Percentiles rank a stretch among this genome's conserved stretches.
Evolutionary conservation across 2,888 invertebrate species (phyloP).

Genomic region (Dicyrtomina minuta): DNA sequence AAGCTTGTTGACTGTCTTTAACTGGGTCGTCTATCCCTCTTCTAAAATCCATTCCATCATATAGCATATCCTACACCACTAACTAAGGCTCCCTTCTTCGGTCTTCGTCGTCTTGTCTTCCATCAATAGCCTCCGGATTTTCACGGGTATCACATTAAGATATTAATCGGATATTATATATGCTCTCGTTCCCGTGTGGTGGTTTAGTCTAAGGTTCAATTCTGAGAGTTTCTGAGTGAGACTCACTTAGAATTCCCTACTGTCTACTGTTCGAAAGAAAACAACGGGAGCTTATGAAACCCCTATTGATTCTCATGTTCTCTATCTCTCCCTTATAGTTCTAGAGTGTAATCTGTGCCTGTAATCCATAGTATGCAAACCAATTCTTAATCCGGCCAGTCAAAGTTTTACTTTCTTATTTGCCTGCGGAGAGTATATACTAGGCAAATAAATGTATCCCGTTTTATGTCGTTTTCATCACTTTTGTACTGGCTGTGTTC

Average conservation of each 20-base stretch:
- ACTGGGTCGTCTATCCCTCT: conserved; percentile 1
- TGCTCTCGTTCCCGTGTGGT: not conserved
- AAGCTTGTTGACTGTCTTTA: not conserved
- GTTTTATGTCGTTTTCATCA: too few relatives aligned
- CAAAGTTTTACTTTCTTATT: too few relatives aligned
- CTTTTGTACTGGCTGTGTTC: too few relatives aligned
- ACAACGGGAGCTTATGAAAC: not conserved
- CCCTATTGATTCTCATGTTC: not conserved
- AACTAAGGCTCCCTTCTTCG: conserved; percentile 9
- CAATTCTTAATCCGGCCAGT: too few relatives aligned
- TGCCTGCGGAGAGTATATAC: too few relatives aligned
- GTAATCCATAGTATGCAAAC: too few relatives aligned
- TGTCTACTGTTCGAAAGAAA: not conserved
- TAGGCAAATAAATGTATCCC: too few relatives aligned
- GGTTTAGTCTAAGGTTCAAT: conserved; percentile 2
- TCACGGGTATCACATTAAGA: not conserved
- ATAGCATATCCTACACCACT: too few relatives aligned
- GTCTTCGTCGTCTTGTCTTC: not conserved
- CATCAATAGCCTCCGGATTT: conserved; percentile 18
- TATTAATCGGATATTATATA: conserved; percentile 7
- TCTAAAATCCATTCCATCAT: not conserved
- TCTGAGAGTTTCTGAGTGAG: not conserved
- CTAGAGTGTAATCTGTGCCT: too few relatives aligned
- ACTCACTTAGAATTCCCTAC: not conserved
- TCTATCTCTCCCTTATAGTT: too few relatives aligned